phyloP scores from a whole-genome alignment of 2,797 vertebrate species.

The Eupleurogrammus muticus region DNA sequence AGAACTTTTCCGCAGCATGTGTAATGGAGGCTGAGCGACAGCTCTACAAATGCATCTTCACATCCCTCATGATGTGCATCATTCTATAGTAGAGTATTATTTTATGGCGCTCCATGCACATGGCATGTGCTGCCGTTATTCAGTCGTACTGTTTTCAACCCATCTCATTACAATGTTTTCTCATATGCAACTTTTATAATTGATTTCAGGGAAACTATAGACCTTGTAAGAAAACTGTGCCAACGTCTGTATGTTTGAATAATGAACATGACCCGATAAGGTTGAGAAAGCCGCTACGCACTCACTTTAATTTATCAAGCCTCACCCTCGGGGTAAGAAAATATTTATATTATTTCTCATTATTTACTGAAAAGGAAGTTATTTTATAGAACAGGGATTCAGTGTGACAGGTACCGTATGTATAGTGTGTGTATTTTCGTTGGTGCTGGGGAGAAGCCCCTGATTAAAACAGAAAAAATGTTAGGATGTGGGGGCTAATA shows the following conservation, averaged over 20 bases:
- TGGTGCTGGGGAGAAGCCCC: too few species aligned
- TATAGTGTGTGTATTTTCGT: slow-evolving; percentile 11
- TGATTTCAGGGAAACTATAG: slow-evolving; percentile 58
- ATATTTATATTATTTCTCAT: slow-evolving; percentile 57
- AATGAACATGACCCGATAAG: slow-evolving; percentile 76
- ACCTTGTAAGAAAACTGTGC: slow-evolving; percentile 67
- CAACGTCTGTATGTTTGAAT: slow-evolving; percentile 71
- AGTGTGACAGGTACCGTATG: slow-evolving; percentile 33
- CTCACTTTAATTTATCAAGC: slow-evolving; percentile 70
- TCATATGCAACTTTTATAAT: slow-evolving; percentile 61
- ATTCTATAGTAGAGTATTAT: slow-evolving; percentile 10
- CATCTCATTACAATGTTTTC: slow-evolving; percentile 44
- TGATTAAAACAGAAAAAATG: too few species aligned
- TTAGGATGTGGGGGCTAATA: slow-evolving; percentile 10
- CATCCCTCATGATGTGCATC: neutral
- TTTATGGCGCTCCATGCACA: neutral
- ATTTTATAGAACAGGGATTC: slow-evolving; percentile 52
- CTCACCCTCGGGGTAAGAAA: slow-evolving; percentile 58
- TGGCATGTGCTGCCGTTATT: neutral
- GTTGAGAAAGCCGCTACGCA: slow-evolving; percentile 59
- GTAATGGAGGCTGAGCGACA: slow-evolving; percentile 23
- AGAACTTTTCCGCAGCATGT: neutral
- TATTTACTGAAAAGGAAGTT: slow-evolving; percentile 54
- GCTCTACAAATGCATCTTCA: too few species aligned
- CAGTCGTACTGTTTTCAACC: slow-evolving; percentile 34